A percentile compares a stretch with the other conserved stretches of the same genome.
Evolutionary conservation across 2,797 vertebrate species (phyloP).

Genomic region (Crocodylus rhombifer): DNA sequence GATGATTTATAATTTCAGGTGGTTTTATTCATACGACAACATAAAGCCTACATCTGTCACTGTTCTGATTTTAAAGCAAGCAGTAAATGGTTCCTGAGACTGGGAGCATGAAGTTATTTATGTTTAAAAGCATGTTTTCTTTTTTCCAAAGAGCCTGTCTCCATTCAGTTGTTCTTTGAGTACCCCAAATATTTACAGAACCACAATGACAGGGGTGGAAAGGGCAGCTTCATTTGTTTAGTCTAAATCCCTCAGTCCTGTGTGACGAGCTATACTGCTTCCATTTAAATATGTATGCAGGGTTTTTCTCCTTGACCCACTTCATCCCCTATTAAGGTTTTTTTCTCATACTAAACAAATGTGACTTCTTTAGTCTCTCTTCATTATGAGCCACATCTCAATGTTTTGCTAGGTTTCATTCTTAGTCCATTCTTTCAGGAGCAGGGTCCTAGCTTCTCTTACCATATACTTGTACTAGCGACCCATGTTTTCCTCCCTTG

Average conservation of each 20-base stretch:
- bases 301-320: background rate
- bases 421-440: too few relatives aligned
- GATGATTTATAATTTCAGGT: background rate
- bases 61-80: background rate
- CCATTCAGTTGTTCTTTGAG: background rate
- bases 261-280: background rate
- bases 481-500: too few relatives aligned
- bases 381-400: background rate
- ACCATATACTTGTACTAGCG: background rate
- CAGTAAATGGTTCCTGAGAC: background rate
- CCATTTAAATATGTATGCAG: conserved; percentile 24
- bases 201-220: background rate
- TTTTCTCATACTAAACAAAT: background rate
- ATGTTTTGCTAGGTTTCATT: background rate
- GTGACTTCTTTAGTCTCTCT: accelerated
- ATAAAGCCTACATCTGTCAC: background rate
- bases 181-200: conserved; percentile 26
- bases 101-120: background rate
- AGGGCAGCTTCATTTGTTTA: background rate
- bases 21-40: background rate
- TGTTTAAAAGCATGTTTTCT: background rate
- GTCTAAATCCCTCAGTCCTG: background rate
- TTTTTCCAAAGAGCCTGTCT: background rate
- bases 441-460: background rate
- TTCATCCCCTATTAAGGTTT: background rate